These are phyloP conservation scores for Riptortus pedestris DNA, from an alignment of 1,140 invertebrate genomes.

Conservation along the genomic window DNA sequence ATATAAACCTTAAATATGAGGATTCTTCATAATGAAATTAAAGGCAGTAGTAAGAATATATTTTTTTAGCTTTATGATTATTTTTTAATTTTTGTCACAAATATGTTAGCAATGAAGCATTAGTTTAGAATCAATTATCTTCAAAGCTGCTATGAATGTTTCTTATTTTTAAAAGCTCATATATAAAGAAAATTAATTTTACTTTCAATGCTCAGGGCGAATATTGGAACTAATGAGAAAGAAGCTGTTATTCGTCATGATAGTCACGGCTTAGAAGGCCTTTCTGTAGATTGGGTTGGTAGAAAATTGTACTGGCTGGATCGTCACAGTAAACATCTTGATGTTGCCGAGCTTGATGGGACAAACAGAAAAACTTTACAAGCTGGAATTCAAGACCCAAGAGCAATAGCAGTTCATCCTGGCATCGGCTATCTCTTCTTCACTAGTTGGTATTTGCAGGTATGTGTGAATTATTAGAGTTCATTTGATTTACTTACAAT, in stretches of 20 bases:
- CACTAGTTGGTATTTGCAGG: slow-evolving; percentile 84
- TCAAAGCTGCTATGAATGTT: too few relatives aligned
- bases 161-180: too few relatives aligned
- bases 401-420: slow-evolving; percentile 90
- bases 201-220: slow-evolving; percentile 28
- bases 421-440: slow-evolving; percentile 90
- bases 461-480: too few relatives aligned
- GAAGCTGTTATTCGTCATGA: slow-evolving; percentile 86
- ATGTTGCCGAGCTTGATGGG: slow-evolving; percentile 86
- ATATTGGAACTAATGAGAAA: slow-evolving; percentile 40
- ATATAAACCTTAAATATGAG: not conserved
- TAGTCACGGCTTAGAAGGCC: slow-evolving; percentile 88
- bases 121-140: too few relatives aligned
- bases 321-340: slow-evolving; percentile 83
- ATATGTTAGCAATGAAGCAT: too few relatives aligned
- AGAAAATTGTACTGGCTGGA: slow-evolving; percentile 97
- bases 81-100: not conserved
- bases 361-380: slow-evolving; percentile 80
- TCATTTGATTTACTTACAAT: slow-evolving; percentile 17
- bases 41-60: not conserved
- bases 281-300: slow-evolving; percentile 93
- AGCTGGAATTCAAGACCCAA: slow-evolving; percentile 77
- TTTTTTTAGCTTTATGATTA: not conserved
- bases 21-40: not conserved
- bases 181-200: too few relatives aligned